Base-by-base conservation (phyloP, 2,797 vertebrate genomes). In the Garrulus glandarius region DNA sequence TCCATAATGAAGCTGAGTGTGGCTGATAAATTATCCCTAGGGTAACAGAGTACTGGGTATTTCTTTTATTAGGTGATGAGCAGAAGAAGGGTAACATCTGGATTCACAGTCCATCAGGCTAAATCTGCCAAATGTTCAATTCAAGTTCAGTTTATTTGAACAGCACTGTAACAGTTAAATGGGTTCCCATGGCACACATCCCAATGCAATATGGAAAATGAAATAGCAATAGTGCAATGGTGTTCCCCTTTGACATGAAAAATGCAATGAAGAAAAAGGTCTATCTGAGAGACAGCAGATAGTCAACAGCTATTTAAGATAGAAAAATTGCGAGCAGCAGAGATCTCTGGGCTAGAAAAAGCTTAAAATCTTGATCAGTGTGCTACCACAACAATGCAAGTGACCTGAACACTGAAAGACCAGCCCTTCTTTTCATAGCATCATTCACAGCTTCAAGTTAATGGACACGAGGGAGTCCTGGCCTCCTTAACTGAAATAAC, bases 21-120 rank as follows among this genome's bases (percentile, higher is more conserved):
- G 0, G 6, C 59, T 78, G 76, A 91, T 69, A 84, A 84, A 88
- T 88, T 89, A 86, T 49, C 61, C 60, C 63, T 11, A 43, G 50
- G 44, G 59, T 88, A 86, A 91, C 29, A 72, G 72, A 71, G 47
- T 43, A 52, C 24, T 52, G 30, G 36, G 30, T 65, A 78, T 47
- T 8, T 59, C 76, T 93, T 96, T 93, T 88, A 93, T 88, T 81
- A 94, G 69, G 69, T 76, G 94, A 89, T 81, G 79, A 95, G 50
- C 47, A 87, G 46, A 83, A 77, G 78, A 91, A 84, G 59, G 39
- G 70, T 93, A 93, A 96, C 91, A 93, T 92, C 87, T 97, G 94
- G 92, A 81, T 93, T 92, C 84, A 72, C 82, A 89, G 84, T 63
- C 81, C 43, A 60, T 71, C 47, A 69, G 57, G 57, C 43, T 81